Base-by-base conservation (phyloP, 2,888 invertebrate species). In the Himalopsyche japonica region DNA sequence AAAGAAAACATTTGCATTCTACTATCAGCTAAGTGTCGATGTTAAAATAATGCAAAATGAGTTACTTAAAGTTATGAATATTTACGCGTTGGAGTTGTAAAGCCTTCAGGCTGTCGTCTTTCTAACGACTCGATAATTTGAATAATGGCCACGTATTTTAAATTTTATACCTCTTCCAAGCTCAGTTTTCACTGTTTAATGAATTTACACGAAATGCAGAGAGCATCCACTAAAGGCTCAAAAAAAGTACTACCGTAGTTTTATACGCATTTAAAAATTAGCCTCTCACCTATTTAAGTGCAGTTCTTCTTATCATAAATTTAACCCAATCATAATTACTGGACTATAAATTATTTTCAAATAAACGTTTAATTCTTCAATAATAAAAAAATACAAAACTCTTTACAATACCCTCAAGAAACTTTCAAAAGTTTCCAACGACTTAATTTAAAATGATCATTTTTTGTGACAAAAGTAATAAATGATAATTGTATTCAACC, bases 1-100 rank as follows among this genome's bases (percentile, higher is more conserved):
- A 80, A 78, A 27, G 15, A 47, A 64, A 15, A 57, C 84, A 86
- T 86, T 86, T 86, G 86, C 86, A 86, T 86, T 76, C 82, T 84
- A 80, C 82, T 86, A 86, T 84, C 82, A 79, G 85, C 82, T 79
- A 79, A 83, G 80, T 86, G 79, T 85, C 83, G 85, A 85, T 85
- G 83, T 80, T 79, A 81, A 85, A 86, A 85, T 86, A 85, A 86
- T 86, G 86, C 85, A 86, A 86, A 86, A 86, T 82, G 85, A 84
- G 86, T 86, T 86, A 85, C 82, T 83, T 57, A 48, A 83, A 85
- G 85, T 86, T 85, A 86, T 86, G 86, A 86, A 86, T 86, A 86
- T 86, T 86, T 85, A 86, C 84, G 82, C 81, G 48, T 37, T 20
- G 77, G 84, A 84, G 84, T 86, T 80, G 82, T 57, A 84, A 82